phyloP scores from a whole-genome alignment of 1,140 invertebrate species.

The Caenorhabditis briggsae region DNA sequence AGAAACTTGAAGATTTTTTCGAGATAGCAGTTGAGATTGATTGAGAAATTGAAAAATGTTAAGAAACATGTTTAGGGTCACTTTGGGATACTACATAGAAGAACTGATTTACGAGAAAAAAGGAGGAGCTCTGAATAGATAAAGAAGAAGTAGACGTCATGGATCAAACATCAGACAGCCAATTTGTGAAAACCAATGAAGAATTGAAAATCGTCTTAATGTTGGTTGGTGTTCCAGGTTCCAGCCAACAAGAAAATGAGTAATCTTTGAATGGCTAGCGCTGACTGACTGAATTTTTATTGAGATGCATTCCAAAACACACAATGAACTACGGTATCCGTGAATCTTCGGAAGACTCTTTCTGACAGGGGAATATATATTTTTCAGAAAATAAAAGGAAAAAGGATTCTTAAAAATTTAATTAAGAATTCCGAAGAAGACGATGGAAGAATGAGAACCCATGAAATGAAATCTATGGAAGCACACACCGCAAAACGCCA shows the following conservation, averaged over 20 bases:
- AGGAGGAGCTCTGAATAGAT: neutral
- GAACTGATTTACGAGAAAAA: neutral
- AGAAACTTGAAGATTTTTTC: neutral
- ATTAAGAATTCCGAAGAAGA: slow-evolving; percentile 40
- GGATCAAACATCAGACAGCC: slow-evolving; percentile 24
- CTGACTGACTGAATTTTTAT: neutral
- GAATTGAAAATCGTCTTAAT: slow-evolving; percentile 38
- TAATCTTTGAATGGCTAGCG: slow-evolving; percentile 3
- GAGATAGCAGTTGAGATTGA: slow-evolving; percentile 42
- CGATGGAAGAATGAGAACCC: slow-evolving; percentile 6
- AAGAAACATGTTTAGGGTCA: slow-evolving; percentile 28
- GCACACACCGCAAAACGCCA: neutral
- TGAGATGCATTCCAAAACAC: too few relatives aligned
- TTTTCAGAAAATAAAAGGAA: neutral
- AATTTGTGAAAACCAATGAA: slow-evolving; percentile 14
- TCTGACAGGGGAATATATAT: neutral
- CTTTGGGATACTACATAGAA: slow-evolving; percentile 8
- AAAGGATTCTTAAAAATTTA: slow-evolving; percentile 33
- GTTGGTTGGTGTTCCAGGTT: neutral
- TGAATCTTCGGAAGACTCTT: too few relatives aligned
- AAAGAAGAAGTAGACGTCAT: slow-evolving; percentile 5
- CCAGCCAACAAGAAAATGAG: neutral
- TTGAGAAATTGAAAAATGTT: slow-evolving; percentile 32
- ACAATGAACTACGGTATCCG: too few relatives aligned
- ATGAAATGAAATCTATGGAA: slow-evolving; percentile 26